A percentile compares a stretch with the other conserved stretches of the same genome.
Evolutionary conservation across 2,888 invertebrate species (phyloP).

Genomic region (Trisateles emortualis): DNA sequence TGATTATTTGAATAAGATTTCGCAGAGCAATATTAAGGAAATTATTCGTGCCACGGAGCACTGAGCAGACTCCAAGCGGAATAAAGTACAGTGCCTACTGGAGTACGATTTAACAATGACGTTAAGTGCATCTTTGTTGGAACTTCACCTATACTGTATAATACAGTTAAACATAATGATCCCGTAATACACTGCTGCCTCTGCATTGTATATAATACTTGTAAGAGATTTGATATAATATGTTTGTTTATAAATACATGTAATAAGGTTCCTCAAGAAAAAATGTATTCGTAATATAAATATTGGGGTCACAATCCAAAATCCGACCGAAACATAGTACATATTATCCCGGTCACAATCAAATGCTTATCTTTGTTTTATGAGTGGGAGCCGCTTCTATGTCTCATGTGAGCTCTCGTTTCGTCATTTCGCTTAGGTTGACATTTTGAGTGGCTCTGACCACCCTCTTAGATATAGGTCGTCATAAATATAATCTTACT

Average conservation of each 20-base stretch:
- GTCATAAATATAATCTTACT: conserved; percentile 77
- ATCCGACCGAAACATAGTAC: conserved; percentile 22
- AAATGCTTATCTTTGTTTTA: conserved; percentile 43
- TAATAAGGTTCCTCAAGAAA: background rate
- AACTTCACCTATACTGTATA: background rate
- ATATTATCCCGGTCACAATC: conserved; percentile 39
- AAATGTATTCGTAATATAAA: conserved; percentile 14
- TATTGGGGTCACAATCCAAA: conserved; percentile 23
- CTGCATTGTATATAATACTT: conserved; percentile 14
- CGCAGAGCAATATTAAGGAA: conserved; percentile 71
- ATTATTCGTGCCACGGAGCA: conserved; percentile 67
- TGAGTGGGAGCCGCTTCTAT: conserved; percentile 28
- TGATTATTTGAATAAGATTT: conserved; percentile 80
- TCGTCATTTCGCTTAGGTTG: conserved; percentile 53
- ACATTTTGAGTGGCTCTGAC: conserved; percentile 56
- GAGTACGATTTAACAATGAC: conserved; percentile 37
- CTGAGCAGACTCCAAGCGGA: conserved; percentile 47
- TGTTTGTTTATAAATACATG: background rate
- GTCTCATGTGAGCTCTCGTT: conserved; percentile 50
- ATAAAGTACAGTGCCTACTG: conserved; percentile 42
- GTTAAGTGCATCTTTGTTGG: conserved; percentile 13
- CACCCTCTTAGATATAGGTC: conserved; percentile 57
- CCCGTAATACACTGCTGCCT: conserved; percentile 26
- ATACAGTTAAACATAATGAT: conserved; percentile 26
- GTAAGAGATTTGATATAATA: background rate